Conservation (phyloP, 2,113 vertebrate species). For the Ia io region DNA sequence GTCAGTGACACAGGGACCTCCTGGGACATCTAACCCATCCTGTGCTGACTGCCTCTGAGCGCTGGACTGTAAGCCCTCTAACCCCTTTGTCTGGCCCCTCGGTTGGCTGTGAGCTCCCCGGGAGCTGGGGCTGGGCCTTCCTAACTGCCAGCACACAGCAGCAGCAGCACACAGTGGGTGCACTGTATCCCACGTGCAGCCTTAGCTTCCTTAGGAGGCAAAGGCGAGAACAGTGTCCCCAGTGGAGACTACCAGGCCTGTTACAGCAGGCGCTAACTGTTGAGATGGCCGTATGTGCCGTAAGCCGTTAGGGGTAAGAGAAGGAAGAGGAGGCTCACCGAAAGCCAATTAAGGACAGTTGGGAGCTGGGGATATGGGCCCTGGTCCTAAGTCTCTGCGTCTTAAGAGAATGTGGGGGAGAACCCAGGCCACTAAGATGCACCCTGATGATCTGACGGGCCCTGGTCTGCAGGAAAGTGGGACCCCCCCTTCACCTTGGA, state of each 20-base stretch:
- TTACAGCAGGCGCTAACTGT: background rate
- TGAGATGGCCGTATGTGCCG: background rate
- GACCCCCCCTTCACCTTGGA: background rate
- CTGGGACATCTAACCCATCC: background rate
- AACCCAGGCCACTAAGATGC: background rate
- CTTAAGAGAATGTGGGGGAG: background rate
- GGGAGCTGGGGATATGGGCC: background rate
- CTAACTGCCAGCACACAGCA: background rate
- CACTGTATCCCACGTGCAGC: rapidly evolving
- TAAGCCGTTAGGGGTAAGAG: background rate
- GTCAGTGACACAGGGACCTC: background rate
- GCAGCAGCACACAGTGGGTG: background rate
- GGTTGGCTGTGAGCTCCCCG: background rate
- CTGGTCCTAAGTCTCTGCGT: background rate
- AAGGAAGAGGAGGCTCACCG: background rate
- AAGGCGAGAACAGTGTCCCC: background rate
- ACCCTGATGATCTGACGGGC: background rate
- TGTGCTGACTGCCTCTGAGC: background rate
- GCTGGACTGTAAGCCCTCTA: background rate
- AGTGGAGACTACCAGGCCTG: background rate
- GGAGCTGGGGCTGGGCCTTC: background rate
- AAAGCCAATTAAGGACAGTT: background rate
- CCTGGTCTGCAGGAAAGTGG: background rate
- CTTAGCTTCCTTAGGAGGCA: background rate
- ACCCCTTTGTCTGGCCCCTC: background rate